Base-by-base conservation (phyloP, 2,797 vertebrate species). In the Pantherophis alleghaniensis region DNA sequence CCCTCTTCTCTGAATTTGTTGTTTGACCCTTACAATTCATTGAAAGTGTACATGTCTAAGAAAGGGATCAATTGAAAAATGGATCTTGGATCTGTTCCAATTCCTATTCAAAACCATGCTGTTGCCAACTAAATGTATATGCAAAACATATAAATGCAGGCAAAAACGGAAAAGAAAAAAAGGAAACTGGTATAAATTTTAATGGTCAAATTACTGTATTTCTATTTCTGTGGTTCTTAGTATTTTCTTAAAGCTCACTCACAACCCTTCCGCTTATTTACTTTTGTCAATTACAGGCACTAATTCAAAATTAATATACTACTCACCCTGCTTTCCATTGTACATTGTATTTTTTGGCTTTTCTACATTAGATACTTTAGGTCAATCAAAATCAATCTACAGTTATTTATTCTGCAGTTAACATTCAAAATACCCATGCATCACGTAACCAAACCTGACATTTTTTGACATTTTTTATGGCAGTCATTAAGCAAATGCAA, bases 61-160 rank as follows among this genome's bases (percentile, higher is more conserved):
- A 94, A 94, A 94, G 95, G 94, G 92, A 96, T 94, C 92, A 92
- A 94, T 32, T 94, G 69, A 96, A 87, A 61, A 96, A 90, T 92
- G 91, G 94, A 95, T 96, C 90, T 88, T 94, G 94, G 96, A 94
- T 90, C 79, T 94, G 87, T 92, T 95, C 94, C 95, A 95, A 94
- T 96, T 96, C 96, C 96, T 96, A 96, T 96, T 95, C 95, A 96
- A 86, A 94, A 95, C 95, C 96, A 95, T 93, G 94, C 91, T 95
- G 87, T 94, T 95, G 95, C 95, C 94, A 96, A 94, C 96, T 97
- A 96, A 95, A 91, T 93, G 95, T 94, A 95, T 93, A 95, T 96
- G 93, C 94, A 95, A 96, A 96, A 95, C 91, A 95, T 91, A 94
- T 91, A 94, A 94, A 95, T 94, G 94, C n/a, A 47, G 93, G 93